phyloP scores from a whole-genome alignment of 1,140 invertebrate genomes.

The Bombus difficillimus region DNA sequence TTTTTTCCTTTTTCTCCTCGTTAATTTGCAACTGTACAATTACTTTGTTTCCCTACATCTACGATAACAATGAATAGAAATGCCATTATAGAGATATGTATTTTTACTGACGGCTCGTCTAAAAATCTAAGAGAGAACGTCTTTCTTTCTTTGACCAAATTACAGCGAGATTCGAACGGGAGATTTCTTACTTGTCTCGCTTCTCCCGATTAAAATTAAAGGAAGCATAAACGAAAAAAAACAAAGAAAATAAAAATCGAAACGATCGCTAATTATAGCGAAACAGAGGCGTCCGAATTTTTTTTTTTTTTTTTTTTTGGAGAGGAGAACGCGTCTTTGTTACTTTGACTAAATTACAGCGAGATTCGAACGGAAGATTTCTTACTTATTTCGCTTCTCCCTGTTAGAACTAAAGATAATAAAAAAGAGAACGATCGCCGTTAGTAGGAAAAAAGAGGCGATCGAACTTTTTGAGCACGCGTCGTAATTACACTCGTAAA shows the following conservation, averaged over 20 bases:
- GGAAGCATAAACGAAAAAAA: not conserved
- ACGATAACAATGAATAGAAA: conserved; percentile 64
- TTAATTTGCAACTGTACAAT: conserved; percentile 41
- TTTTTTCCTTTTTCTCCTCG: not conserved
- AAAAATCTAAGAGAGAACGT: conserved; percentile 33
- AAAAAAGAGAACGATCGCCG: not conserved
- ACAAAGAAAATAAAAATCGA: too few relatives aligned
- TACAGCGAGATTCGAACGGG: not conserved
- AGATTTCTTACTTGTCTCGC: not conserved
- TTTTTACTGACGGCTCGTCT: conserved; percentile 47
- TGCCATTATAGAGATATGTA: conserved; percentile 60
- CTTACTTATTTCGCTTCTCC: not conserved
- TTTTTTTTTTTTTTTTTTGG: too few relatives aligned
- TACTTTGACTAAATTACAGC: not conserved
- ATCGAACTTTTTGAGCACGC: conserved; percentile 35
- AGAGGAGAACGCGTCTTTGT: not conserved
- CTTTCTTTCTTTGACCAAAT: not conserved
- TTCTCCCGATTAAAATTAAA: not conserved
- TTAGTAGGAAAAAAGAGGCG: not conserved
- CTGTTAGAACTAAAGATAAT: not conserved
- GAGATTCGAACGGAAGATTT: not conserved
- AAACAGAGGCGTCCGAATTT: too few relatives aligned
- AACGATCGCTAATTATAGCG: too few relatives aligned
- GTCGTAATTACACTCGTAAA: not conserved
- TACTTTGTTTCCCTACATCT: conserved; percentile 43